phyloP scores from a whole-genome alignment of 2,888 invertebrate genomes.

The Heliconius hortense region DNA sequence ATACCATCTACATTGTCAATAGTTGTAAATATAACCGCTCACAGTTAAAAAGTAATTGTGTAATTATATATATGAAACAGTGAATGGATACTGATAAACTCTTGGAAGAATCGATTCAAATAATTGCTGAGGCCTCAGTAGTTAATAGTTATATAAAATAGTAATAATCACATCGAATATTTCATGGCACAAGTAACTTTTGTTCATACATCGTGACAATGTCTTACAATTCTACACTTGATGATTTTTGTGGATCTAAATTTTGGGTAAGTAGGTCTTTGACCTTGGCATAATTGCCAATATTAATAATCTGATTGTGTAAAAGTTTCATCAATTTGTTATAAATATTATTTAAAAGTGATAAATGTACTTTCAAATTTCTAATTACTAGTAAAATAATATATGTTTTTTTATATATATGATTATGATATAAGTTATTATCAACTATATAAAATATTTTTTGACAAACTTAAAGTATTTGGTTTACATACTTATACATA shows the following conservation, averaged over 20 bases:
- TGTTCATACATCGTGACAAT: conserved; percentile 64
- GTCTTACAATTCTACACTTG: conserved; percentile 83
- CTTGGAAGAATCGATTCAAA: conserved; percentile 28
- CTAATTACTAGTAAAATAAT: neutral
- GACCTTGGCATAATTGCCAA: conserved; percentile 44
- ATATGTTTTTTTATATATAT: neutral
- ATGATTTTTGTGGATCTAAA: conserved; percentile 88
- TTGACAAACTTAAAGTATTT: neutral
- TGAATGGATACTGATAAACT: conserved; percentile 40
- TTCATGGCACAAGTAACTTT: conserved; percentile 41
- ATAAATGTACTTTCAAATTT: neutral
- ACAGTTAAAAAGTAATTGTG: conserved; percentile 30
- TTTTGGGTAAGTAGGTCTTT: conserved; percentile 88
- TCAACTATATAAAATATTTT: neutral
- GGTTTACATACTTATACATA: too few relatives aligned
- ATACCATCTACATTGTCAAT: conserved; percentile 7
- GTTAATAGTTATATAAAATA: conserved; percentile 16
- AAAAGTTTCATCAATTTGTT: neutral
- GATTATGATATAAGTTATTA: neutral
- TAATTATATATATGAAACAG: conserved; percentile 35
- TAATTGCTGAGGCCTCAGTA: conserved; percentile 21
- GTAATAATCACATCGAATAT: conserved; percentile 31
- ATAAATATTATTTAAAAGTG: neutral
- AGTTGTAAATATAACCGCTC: conserved; percentile 24
- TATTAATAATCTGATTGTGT: neutral